Evolutionary conservation across 2,797 vertebrate species (phyloP), one percentile per base, ranked within the genome.

Genomic region (Eremophila alpestris): DNA sequence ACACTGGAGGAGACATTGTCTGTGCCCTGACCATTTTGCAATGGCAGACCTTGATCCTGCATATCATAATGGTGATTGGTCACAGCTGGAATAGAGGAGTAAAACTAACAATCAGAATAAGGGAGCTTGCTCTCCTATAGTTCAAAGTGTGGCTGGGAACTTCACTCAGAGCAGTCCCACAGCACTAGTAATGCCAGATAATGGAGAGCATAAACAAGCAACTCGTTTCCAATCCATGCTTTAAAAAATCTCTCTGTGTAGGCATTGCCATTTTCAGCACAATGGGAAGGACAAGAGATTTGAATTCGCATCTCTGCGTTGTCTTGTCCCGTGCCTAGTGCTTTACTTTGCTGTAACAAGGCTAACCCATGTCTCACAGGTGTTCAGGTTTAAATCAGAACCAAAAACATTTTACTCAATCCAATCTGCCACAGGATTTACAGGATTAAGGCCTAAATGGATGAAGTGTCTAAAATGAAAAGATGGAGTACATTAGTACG

Each of bases 371-470:
- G 13, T 30, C 65, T 84, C 11, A 41, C 69, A 59, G 69, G 62
- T 87, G 34, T 64, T 89, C 54, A 40, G 52, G 29, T 80, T 92
- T 93, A 69, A 71, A 65, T 69, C 52, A 69, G 73, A 92, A 41
- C 29, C 32, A 55, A 73, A 89, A 88, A 11, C 38, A 48, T 86
- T 94, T 77, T 54, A 16, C 34, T 76, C 75, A 70, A 26, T 89
- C 64, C 68, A 80, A 1, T 89, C 82, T 40, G 26, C 49, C 32
- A 29, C 5, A 5, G 71, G 68, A 79, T 91, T 87, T 95, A 91
- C 90, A 96, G 90, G 93, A 95, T 96, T 87, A 93, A 96, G 74
- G 12, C 55, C 62, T 91, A 76, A 80, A 86, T 73, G 76, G 69
- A 83, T 85, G 27, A 83, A 91, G 29, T 34, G 16, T 43, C 70